Evolutionary conservation across 2,113 vertebrate genomes (phyloP), one percentile per base, ranked within the genome.

Genomic region (Morone chrysops): DNA sequence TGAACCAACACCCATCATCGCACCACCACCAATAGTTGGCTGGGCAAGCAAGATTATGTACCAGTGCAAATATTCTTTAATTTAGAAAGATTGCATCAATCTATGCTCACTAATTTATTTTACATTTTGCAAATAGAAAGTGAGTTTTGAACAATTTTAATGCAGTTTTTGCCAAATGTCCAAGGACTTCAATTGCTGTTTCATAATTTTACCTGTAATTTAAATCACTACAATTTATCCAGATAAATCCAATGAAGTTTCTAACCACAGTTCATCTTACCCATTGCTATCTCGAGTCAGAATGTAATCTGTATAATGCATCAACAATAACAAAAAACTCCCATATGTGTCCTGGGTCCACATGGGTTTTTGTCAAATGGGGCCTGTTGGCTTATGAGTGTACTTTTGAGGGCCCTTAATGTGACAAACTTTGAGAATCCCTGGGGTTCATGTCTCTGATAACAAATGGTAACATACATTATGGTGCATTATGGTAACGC

Each of bases 341-440:
- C 73, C 66, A 75, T 75, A 61, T 50, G 31, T 22, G 53, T 59
- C 0, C 47, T 60, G 40, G 47, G 31, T 57, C 2, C 74, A 78
- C 69, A 53, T 86, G 77, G 48, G 11, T 53, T 72, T n/a, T 50
- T 83, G 80, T 85, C 60, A 75, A 48, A 66, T 14, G 11, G 4
- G 40, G 45, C 45, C 59, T 43, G 36, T 71, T 68, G 4, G 22
- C n/a, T 79, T 70, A 75, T 81, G 53, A 72, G 60, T 63, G 56
- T 38, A 50, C 51, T 61, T 69, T 25, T 77, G n/a, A 78, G 53
- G 31, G 25, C 53, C 59, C 69, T 82, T 67, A 78, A 66, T 69
- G 65, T 18, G 78, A 54, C n/a, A 65, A 69, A 80, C 25, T 82
- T 54, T 57, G 59, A 81, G 53, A 63, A 81, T 72, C 70, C 40